Evolutionary conservation across 2,113 vertebrate species (phyloP), one percentile per base, ranked within the genome.

Genomic region (Colius striatus): DNA sequence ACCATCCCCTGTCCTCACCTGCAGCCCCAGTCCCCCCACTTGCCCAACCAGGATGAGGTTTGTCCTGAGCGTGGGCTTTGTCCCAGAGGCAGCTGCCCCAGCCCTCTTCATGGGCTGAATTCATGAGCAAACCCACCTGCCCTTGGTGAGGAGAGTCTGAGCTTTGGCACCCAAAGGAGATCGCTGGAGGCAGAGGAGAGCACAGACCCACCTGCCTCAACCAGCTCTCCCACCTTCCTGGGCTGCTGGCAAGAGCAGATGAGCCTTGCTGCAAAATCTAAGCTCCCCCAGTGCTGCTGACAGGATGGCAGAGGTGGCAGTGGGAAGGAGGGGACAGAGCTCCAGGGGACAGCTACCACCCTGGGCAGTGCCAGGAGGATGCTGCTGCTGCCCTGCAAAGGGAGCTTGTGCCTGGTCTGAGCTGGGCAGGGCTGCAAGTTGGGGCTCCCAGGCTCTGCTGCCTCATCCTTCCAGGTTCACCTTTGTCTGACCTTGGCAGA

Each of bases 371-470:
- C 20, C 13, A 4, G 43, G 34, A 36, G 20, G 68, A 16, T 0
- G 6, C 11, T 14, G 82, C 41, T 25, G 20, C 63, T 6, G 54
- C 58, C 41, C 50, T 5, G 58, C 53, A 6, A 30, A 32, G 51
- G 43, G 51, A 51, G 16, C 34, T 2, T 15, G 63, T 38, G 53
- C 58, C 54, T 3, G 38, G 23, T 14, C 32, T 5, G 53, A 34
- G 60, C 8, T 7, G 20, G 1, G 34, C 58, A 1, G 11, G 27
- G 43, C 65, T 32, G 50, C 1, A 5, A 21, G 12, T 10, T 1
- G 9, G 29, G 32, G 8, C 19, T 32, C 19, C 27, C 1, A 3
- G 32, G 47, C 34, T 47, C 36, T 8, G 0, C 22, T 29, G 25
- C 54, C 8, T 29, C 63, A 57, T 18, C 16, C 65, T 3, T 2